Base-by-base conservation (phyloP, 2,888 invertebrate genomes). In the Pocota personata region DNA sequence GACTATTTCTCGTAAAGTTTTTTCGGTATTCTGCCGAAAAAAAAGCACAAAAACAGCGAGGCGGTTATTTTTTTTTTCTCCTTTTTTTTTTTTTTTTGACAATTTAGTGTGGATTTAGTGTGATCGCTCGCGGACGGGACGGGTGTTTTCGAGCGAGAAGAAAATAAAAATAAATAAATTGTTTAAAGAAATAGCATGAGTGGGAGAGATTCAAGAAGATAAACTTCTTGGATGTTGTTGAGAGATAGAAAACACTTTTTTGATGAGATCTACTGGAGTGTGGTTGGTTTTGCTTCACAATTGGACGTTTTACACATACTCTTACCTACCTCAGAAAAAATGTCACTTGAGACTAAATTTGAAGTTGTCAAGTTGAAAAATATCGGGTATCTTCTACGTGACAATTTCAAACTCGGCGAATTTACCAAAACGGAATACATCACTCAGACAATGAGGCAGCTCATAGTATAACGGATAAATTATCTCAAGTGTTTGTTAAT, bases 101-200 rank as follows among this genome's bases (percentile, higher is more conserved):
- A 79, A 69, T 69, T 57, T 80, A 66, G 64, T 71, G 62, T 64
- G 69, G 52, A 27, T 27, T 76, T 73, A 10, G 58, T 21, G 14
- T 19, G 69, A 12, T 35, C 8, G 21, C 12, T 24, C 6, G 30
- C 4, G 14, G 37, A 40, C 37, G 43, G 66, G 50, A 76, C 37
- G 64, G 46, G 16, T 50, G 24, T 72, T 67, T 37, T 46, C 48
- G 10, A 7, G 58, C 46, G 71, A 78, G 46, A 35, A 66, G 66
- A 67, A 72, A 43, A 78, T 66, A 58, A 73, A 79, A 77, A 82
- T 71, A 82, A 72, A 83, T 72, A 72, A 64, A 57, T 77, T 77
- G 64, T 71, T 58, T n/a, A 50, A 66, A 43, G 62, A 58, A 82
- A 58, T 35, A 58, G 60, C 16, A 40, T 14, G 27, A 40, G 52